Evolutionary conservation across 2,113 vertebrate genomes (phyloP), one percentile per base, ranked within the genome.

Genomic region (Ophiodon elongatus): DNA sequence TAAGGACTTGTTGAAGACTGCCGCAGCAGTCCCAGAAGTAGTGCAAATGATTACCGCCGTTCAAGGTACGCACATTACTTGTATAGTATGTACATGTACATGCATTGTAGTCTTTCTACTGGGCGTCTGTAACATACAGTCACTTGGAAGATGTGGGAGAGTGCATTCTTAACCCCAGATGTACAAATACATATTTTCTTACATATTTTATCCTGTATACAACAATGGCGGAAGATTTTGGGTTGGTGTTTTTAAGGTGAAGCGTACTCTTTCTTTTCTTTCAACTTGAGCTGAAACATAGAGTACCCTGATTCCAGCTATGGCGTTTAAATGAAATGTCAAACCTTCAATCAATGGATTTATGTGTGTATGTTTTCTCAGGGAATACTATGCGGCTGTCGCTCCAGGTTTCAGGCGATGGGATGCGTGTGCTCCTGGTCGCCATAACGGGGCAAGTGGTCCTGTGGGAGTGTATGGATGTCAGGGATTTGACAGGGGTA

Each of bases 391-490:
- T 79, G 66, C 92, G 73, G 45, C 83, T 97, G 8, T 94, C 94
- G 62, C 84, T 99, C n/a, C 96, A 95, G 82, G 94, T 98, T 23
- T 97, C 97, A 33, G 97, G 89, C 78, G 94, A 98, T 88, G 98
- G 96, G 21, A 94, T 89, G 88, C 96, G 93, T 75, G 91, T 95
- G 15, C 90, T 99, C 1, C 82, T 99, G 73, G 80, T 89, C 25
- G 88, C 90, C 84, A 66, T 94, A 68, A 95, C 94, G 21, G 97
- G 95, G 19, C 94, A 93, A 78, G 88, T 96, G 13, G 96, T 97
- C 81, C 93, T 99, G 65, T 99, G 98, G 98, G 97, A 99, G 82
- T 96, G 94, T 82, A 66, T 77, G 33, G 95, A 96, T 71, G 37
- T 47, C 59, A 92, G 87, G 80, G 95, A 85, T 65, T 85, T 93